Conservation (phyloP, 2,888 invertebrate genomes). For the Tipula confusa region DNA sequence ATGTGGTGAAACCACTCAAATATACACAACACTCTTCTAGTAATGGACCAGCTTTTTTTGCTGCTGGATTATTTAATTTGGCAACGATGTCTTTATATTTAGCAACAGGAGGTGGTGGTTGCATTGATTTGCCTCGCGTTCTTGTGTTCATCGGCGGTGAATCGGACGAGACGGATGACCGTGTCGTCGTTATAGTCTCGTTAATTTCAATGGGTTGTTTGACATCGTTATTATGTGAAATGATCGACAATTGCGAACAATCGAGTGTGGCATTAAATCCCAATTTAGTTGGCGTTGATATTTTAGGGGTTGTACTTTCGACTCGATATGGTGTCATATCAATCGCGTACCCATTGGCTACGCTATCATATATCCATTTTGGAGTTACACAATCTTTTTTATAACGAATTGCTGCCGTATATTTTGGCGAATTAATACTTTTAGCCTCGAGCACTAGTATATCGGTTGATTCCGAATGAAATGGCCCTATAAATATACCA, state of each 20-base stretch:
- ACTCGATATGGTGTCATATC: slow-evolving; percentile 58
- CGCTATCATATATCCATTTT: slow-evolving; percentile 77
- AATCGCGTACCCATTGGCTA: slow-evolving; percentile 64
- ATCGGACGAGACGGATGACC: background rate
- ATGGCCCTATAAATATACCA: slow-evolving; percentile 55
- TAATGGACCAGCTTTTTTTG: slow-evolving; percentile 71
- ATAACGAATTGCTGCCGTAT: slow-evolving; percentile 45
- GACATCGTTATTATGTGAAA: slow-evolving; percentile 38
- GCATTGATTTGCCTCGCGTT: background rate
- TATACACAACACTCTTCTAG: slow-evolving; percentile 83
- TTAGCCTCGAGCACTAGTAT: slow-evolving; percentile 46
- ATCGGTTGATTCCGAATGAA: slow-evolving; percentile 42
- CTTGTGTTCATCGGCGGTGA: background rate
- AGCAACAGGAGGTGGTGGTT: background rate
- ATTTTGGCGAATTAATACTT: slow-evolving; percentile 46
- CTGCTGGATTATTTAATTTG: slow-evolving; percentile 59
- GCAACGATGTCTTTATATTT: slow-evolving; percentile 41
- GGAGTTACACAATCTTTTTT: slow-evolving; percentile 61
- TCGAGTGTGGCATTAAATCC: slow-evolving; percentile 40
- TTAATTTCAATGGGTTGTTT: slow-evolving; percentile 33
- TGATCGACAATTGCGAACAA: slow-evolving; percentile 43
- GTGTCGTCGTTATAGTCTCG: slow-evolving; percentile 30
- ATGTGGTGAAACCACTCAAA: slow-evolving; percentile 61
- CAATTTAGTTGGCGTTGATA: no score
- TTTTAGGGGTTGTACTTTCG: slow-evolving; percentile 50